Evolutionary conservation across 1,140 invertebrate species (phyloP), one percentile per base, ranked within the genome.

Genomic region (Tigriopus japonicus): DNA sequence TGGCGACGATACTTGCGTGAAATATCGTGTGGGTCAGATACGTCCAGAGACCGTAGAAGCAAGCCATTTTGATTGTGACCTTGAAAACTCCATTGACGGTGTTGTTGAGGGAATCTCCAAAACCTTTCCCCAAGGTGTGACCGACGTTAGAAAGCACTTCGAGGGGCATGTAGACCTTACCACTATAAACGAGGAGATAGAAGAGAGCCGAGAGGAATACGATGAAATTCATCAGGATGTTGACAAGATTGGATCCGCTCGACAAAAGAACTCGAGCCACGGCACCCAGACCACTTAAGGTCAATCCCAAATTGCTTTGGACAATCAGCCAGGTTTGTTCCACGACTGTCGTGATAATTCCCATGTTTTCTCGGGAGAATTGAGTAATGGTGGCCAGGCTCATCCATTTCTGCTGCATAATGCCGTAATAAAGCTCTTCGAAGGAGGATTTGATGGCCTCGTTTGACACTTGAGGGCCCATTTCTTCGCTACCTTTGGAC

Each of bases 11-110:
- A 49, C 43, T 61, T 6, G 59, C 59, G 21, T 28, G 17, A n/a
- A 60, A 60, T 23, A 60, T 6, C 19, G 58, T 60, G 24, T 60
- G 58, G 24, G 58, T 60, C 23, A 60, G 21, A 28, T 60, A 60
- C 35, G 58, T 60, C 58, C 58, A 60, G 1, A 60, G 58, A 14
- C 42, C 42, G 35, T 60, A 60, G 28, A 60, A 60, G 28, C 15
- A 21, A 5, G 58, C 42, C 58, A 60, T 60, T 51, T 60, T 60
- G 45, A 60, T 17, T n/a, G 58, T 60, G n/a, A 60, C 42, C 10
- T 24, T 52, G 42, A 60, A 60, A 12, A 60, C 58, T n/a, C 42
- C 51, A 19, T 58, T 58, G n/a, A 58, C 42, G 14, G 55, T 41
- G 14, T 58, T 58, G 55, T 58, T 58, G 21, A 58, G 23, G 7